Percentiles rank a stretch among this genome's conserved stretches.
phyloP scores from a whole-genome alignment of 2,113 vertebrate genomes.

The Colius striatus region DNA sequence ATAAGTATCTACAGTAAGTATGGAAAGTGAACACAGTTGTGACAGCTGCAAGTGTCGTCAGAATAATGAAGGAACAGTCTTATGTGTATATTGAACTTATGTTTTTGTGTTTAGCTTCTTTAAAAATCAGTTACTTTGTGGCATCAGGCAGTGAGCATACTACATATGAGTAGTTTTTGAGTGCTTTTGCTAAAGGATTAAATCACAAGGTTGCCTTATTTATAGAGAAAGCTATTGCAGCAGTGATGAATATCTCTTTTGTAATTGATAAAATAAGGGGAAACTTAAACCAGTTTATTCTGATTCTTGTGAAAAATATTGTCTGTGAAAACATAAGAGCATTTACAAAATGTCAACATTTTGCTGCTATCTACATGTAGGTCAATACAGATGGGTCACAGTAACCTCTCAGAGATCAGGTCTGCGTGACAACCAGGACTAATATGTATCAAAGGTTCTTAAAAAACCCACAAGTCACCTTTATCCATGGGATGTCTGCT shows the following conservation, averaged over 20 bases:
- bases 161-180: background rate
- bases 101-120: background rate
- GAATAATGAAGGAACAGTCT: background rate
- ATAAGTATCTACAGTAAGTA: background rate
- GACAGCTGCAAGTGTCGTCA: background rate
- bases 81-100: background rate
- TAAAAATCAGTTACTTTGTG: background rate
- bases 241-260: background rate
- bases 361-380: background rate
- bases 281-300: conserved; percentile 16
- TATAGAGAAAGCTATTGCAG: background rate
- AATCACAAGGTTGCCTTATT: background rate
- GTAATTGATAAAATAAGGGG: background rate
- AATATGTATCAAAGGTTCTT: background rate
- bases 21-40: background rate
- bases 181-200: background rate
- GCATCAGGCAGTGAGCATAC: background rate
- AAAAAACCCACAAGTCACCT: background rate
- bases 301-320: conserved; percentile 8
- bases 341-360: conserved; percentile 41
- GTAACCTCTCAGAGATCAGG: conserved; percentile 36
- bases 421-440: conserved; percentile 32
- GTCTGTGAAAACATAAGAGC: conserved; percentile 16
- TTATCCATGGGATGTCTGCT: background rate
- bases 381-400: conserved; percentile 43